phyloP scores from a whole-genome alignment of 2,797 vertebrate species.

The Periophthalmus magnuspinnatus region DNA sequence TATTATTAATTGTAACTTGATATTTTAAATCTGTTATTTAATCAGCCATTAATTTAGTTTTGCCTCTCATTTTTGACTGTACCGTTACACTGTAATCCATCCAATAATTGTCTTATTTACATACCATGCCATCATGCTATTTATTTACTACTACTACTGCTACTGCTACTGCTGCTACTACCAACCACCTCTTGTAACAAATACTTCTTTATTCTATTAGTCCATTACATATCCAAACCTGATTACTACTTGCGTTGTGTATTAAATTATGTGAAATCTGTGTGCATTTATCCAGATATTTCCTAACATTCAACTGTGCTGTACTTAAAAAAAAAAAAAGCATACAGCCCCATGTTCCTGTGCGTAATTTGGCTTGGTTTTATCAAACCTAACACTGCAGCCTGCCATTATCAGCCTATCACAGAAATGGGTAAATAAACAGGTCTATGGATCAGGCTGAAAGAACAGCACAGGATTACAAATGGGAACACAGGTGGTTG shows the following conservation, averaged over 20 bases:
- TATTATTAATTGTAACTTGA: too few relatives aligned
- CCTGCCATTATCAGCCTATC: constrained; percentile 3
- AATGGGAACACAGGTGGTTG: not conserved
- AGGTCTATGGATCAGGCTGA: not conserved
- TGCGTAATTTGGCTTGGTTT: constrained; percentile 3
- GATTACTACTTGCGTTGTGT: constrained; percentile 29
- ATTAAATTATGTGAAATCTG: constrained; percentile 34
- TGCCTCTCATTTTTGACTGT: too few relatives aligned
- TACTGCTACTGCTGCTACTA: not conserved
- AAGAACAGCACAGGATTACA: constrained; percentile 15
- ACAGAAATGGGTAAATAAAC: not conserved
- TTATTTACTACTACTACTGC: not conserved
- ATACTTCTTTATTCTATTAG: constrained; percentile 36
- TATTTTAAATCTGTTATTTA: too few relatives aligned
- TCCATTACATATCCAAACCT: constrained; percentile 36
- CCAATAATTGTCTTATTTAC: too few relatives aligned
- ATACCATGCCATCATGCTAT: not conserved
- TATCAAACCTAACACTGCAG: constrained; percentile 9
- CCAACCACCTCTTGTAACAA: not conserved
- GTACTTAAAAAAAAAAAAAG: not conserved
- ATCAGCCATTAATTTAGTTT: too few relatives aligned
- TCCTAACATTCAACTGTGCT: constrained; percentile 6
- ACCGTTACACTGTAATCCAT: too few relatives aligned
- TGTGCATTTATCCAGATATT: constrained; percentile 16
- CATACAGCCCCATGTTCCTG: not conserved